Conservation (phyloP, 2,113 vertebrate species). For the Dromiciops gliroides region DNA sequence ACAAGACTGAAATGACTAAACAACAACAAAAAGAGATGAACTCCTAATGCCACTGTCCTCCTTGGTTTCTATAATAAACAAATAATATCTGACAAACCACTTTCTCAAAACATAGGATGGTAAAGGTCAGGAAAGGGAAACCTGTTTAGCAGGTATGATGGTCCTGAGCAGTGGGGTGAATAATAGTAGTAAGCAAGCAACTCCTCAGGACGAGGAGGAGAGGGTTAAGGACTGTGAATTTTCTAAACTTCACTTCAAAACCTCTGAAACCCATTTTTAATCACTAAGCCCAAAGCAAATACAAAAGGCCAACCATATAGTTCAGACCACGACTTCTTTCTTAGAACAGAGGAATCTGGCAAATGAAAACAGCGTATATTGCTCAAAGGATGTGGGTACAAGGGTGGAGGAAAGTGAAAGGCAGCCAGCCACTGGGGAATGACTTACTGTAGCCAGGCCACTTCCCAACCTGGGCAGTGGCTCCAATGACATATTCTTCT, state of each 20-base stretch:
- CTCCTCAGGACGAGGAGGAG: conserved; percentile 22
- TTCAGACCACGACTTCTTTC: not conserved
- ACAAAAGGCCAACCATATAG: conserved; percentile 24
- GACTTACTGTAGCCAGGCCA: no score
- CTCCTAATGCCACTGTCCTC: not conserved
- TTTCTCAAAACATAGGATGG: conserved; percentile 5
- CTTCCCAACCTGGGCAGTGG: no score
- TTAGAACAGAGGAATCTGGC: conserved; percentile 39
- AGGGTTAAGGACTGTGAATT: conserved; percentile 44
- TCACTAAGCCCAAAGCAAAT: conserved; percentile 70
- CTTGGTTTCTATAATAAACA: not conserved
- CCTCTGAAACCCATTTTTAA: conserved; percentile 58
- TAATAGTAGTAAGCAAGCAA: not conserved
- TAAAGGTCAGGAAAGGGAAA: conserved; percentile 42
- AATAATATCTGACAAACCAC: conserved; percentile 45
- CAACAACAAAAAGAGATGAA: no score
- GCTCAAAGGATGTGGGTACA: not conserved
- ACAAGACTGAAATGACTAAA: no score
- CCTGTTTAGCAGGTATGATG: not conserved
- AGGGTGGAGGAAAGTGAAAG: no score
- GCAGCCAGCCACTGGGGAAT: no score
- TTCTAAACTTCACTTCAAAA: conserved; percentile 64
- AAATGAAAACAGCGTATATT: conserved; percentile 13
- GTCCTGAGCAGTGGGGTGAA: not conserved
- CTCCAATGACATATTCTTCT: no score